A percentile compares a stretch with the other conserved stretches of the same genome.
phyloP scores from a whole-genome alignment of 2,888 invertebrate genomes.

The Muschampia plurimacula region DNA sequence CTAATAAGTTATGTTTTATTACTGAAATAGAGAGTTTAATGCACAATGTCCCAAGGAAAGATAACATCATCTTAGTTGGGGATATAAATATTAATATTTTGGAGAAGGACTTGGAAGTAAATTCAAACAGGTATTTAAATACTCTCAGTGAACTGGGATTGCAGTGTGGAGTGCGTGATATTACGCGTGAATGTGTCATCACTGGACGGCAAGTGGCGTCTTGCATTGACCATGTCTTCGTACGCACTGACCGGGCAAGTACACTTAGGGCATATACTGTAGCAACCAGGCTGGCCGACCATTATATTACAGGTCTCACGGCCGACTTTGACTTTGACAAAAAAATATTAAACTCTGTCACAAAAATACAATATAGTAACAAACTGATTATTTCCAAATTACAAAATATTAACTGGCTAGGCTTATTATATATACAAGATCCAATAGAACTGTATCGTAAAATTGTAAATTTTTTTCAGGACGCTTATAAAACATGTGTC shows the following conservation, averaged over 20 bases:
- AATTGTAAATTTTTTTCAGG: not conserved
- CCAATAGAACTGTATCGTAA: not conserved
- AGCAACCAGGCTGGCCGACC: not conserved
- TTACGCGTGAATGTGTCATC: constrained; percentile 1
- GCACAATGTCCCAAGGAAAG: not conserved
- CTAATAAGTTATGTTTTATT: not conserved
- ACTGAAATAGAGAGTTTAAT: not conserved
- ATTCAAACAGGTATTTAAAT: not conserved
- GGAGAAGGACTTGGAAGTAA: not conserved
- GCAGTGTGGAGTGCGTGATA: constrained; percentile 8
- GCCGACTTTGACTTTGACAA: not conserved
- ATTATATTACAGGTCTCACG: not conserved
- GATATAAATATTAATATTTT: constrained; percentile 18
- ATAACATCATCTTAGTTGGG: not conserved
- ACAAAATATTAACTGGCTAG: not conserved
- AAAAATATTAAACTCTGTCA: not conserved
- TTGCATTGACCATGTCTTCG: constrained; percentile 39
- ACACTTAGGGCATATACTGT: not conserved
- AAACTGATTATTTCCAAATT: not conserved
- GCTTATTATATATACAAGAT: not conserved
- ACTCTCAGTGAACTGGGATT: not conserved
- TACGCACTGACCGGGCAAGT: constrained; percentile 12
- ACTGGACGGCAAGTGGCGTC: constrained; percentile 26
- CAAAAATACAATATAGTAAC: not conserved
- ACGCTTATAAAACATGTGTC: not conserved